Percentiles rank a stretch among this genome's conserved stretches.
Evolutionary conservation across 2,113 vertebrate genomes (phyloP).

Genomic region (Carassius gibelio): DNA sequence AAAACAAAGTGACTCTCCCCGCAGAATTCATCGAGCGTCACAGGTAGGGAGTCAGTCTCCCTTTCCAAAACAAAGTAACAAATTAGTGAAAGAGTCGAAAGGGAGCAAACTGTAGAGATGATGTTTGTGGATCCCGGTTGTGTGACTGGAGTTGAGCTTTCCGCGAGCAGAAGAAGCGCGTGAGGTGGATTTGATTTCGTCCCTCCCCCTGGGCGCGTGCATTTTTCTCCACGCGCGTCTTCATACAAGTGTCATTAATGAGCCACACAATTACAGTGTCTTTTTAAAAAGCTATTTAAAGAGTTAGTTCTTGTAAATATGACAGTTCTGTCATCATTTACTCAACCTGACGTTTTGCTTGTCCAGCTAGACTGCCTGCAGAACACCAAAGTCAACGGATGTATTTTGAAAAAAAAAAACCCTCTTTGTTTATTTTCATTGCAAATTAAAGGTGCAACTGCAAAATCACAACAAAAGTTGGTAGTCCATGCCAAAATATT

Average conservation of each 20-base stretch:
- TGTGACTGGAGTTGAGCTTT: slow-evolving; percentile 37
- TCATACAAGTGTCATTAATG: slow-evolving; percentile 32
- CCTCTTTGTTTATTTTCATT: background rate
- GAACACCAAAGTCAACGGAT: background rate
- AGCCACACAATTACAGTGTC: background rate
- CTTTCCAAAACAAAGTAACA: background rate
- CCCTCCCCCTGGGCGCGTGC: slow-evolving; percentile 65
- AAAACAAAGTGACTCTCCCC: slow-evolving; percentile 63
- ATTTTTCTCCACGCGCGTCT: slow-evolving; percentile 38
- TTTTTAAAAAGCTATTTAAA: background rate
- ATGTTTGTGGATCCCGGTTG: slow-evolving; percentile 27
- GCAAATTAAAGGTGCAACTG: background rate
- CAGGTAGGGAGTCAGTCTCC: slow-evolving; percentile 40
- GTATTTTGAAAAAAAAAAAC: background rate
- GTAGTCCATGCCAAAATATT: background rate
- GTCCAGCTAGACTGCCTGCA: background rate
- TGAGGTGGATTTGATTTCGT: slow-evolving; percentile 65
- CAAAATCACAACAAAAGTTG: background rate
- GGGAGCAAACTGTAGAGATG: background rate
- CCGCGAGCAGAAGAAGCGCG: slow-evolving; percentile 56
- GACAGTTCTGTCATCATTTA: background rate
- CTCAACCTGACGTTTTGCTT: background rate
- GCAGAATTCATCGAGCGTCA: slow-evolving; percentile 64
- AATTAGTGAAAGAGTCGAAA: background rate
- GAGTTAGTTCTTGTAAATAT: background rate